Base-by-base conservation (phyloP, 2,113 vertebrate species). In the Callopanchax toddi region DNA sequence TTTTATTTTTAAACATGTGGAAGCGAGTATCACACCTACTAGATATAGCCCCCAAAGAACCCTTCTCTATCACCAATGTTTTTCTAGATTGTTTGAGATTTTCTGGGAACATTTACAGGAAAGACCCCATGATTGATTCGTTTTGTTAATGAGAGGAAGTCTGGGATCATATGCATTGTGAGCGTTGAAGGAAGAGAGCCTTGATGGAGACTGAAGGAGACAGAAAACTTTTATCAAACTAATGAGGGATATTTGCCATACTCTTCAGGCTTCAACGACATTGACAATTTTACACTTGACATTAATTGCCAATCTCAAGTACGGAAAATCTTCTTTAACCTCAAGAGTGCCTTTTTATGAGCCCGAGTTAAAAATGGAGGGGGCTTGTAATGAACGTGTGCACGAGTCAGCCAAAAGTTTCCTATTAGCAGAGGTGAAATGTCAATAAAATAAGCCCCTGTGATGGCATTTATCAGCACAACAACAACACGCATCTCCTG, bases 241-340 rank as follows among this genome's bases (percentile, higher is more conserved):
- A 91, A 89, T 80, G 85, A 90, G 82, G 76, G 65, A 74, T 86
- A 88, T 90, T 86, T 85, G 67, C 84, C 71, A 80, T 79, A 71
- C 75, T 87, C 88, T 74, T 61, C 60, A 71, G 73, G 78, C 84
- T 74, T 78, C 87, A 79, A 82, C 48, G 57, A 62, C 73, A 55
- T 61, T 83, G 87, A 85, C 86, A 88, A 87, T 90, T 91, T 90
- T 89, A 87, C 76, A 87, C 89, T 90, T 87, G 87, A 89, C 89
- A 74, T 78, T 89, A 91, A 91, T 90, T 88, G 87, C 83, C 74
- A 84, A 78, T 88, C 80, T 82, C 71, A 82, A 87, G 73, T 52
- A 61, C 75, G 34, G 67, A 60, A 89, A 81, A 83, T 72, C 65
- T 78, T 80, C 81, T 79, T 72, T 64, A 69, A 83, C 72, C 78